These are phyloP conservation scores for Corydoras maculifer DNA, from an alignment of 2,113 vertebrate genomes.

Conservation along the genomic window DNA sequence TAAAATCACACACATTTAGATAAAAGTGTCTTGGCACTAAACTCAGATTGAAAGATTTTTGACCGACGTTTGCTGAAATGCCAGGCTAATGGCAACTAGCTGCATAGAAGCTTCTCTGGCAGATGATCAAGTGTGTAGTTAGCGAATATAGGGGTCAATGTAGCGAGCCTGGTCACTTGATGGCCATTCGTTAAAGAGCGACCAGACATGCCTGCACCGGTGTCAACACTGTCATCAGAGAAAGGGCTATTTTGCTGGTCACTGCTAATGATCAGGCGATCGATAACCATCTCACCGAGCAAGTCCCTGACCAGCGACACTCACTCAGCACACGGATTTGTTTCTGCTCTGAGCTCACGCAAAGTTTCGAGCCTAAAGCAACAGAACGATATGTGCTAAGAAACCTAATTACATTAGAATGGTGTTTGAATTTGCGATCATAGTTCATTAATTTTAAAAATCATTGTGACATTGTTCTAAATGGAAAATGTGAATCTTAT, in stretches of 20 bases:
- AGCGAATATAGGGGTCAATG: conserved; percentile 54
- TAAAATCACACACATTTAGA: no score
- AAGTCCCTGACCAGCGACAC: conserved; percentile 33
- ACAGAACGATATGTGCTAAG: no score
- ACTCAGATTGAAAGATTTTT: background rate
- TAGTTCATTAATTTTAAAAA: no score
- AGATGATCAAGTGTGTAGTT: conserved; percentile 42
- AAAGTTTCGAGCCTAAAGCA: no score
- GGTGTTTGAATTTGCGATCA: no score
- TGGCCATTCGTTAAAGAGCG: conserved; percentile 57
- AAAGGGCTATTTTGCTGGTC: conserved; percentile 51
- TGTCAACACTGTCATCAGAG: conserved; percentile 54
- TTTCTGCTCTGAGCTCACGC: no score
- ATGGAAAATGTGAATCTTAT: no score
- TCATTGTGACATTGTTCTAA: no score
- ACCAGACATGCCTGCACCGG: conserved; percentile 40
- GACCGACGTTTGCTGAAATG: background rate
- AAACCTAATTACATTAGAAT: no score
- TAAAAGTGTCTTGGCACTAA: no score
- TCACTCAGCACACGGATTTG: background rate
- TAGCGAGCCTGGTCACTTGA: conserved; percentile 45
- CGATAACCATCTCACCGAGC: conserved; percentile 46
- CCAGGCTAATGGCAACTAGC: conserved; percentile 4
- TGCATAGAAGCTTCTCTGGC: conserved; percentile 7
- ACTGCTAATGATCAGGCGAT: conserved; percentile 60